These are phyloP conservation scores for Cryptomyrus ogoouensis DNA, from an alignment of 2,113 vertebrate genomes.

Conservation along the genomic window DNA sequence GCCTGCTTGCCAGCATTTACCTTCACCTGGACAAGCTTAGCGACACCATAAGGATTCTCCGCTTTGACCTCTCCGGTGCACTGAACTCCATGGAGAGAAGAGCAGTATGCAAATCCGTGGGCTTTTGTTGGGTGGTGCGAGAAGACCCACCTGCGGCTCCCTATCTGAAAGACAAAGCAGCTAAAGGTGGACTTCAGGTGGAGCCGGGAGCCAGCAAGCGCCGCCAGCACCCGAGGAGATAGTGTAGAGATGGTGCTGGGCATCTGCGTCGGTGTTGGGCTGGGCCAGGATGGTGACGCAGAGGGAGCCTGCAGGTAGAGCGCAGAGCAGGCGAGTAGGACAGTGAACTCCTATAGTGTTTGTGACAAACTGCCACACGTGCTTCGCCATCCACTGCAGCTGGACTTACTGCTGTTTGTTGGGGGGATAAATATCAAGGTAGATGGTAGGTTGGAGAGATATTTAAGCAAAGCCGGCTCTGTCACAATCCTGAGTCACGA, in stretches of 20 bases:
- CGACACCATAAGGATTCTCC: neutral
- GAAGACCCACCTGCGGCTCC: neutral
- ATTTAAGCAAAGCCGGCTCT: neutral
- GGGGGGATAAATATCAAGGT: neutral
- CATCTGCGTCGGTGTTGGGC: neutral
- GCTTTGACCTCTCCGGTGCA: neutral
- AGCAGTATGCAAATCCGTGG: neutral
- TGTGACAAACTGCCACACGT: neutral
- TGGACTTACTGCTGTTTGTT: neutral
- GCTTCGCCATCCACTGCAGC: neutral
- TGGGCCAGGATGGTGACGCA: neutral
- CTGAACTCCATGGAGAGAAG: neutral
- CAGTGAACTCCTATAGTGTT: neutral
- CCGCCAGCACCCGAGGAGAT: neutral
- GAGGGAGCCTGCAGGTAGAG: neutral
- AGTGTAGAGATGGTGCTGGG: neutral
- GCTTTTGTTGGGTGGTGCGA: neutral
- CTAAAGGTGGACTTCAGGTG: neutral
- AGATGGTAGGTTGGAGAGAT: neutral
- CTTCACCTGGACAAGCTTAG: neutral
- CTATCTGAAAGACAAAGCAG: neutral
- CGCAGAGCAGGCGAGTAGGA: neutral
- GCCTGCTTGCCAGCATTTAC: neutral
- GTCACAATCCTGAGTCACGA: neutral
- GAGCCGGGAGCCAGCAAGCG: neutral